Conservation (phyloP, 1,140 invertebrate genomes). For the Cardiocondyla obscurior region DNA sequence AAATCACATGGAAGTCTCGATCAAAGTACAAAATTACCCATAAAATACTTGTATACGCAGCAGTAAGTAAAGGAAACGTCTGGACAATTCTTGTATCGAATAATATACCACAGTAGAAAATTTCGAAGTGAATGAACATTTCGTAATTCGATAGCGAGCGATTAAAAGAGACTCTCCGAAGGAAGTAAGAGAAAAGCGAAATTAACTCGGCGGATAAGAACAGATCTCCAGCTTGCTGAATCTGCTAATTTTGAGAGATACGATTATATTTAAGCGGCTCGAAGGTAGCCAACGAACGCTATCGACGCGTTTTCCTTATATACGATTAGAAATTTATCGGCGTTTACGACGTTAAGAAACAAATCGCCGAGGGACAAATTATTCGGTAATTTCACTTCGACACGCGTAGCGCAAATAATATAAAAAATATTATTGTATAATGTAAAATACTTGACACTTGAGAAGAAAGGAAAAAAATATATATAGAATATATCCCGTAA, state of each 20-base stretch:
- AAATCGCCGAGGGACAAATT: constrained; percentile 49
- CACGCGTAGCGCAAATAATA: constrained; percentile 46
- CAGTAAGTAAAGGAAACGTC: not conserved
- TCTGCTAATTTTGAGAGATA: constrained; percentile 37
- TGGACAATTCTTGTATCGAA: not conserved
- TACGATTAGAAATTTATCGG: constrained; percentile 62
- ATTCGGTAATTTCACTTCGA: constrained; percentile 34
- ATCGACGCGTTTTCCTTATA: constrained; percentile 4
- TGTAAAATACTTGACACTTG: constrained; percentile 21
- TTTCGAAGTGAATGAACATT: not conserved
- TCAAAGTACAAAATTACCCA: constrained; percentile 66
- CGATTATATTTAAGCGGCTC: constrained; percentile 39
- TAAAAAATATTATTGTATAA: too few relatives aligned
- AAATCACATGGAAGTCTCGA: constrained; percentile 25
- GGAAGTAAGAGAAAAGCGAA: not conserved
- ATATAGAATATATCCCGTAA: constrained; percentile 20
- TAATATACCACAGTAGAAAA: not conserved
- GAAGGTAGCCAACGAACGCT: constrained; percentile 16
- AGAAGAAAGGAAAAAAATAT: constrained; percentile 5
- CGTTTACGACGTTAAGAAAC: not conserved
- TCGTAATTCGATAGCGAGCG: constrained; percentile 20
- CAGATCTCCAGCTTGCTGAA: not conserved
- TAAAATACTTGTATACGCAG: constrained; percentile 38
- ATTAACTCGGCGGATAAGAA: not conserved
- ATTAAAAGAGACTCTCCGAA: not conserved